Evolutionary conservation across 2,888 invertebrate species (phyloP).

Genomic region (Drosophila trichaetosa): DNA sequence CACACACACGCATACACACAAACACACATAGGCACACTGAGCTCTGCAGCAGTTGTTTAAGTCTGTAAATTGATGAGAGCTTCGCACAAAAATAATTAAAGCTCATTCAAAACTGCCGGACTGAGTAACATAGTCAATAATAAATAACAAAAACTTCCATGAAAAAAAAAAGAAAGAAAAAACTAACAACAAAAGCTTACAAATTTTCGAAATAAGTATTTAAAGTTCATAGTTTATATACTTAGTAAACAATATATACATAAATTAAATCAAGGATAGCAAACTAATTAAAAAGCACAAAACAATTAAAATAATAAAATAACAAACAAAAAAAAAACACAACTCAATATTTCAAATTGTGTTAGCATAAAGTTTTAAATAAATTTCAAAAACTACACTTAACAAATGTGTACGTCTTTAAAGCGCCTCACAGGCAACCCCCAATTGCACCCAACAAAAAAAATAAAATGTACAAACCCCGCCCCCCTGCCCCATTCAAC

Average conservation of each 20-base stretch:
- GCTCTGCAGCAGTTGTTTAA: slow-evolving; percentile 26
- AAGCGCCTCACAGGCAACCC: slow-evolving; percentile 24
- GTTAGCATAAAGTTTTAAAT: slow-evolving; percentile 56
- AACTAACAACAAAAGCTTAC: slow-evolving; percentile 45
- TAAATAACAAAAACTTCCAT: slow-evolving; percentile 31
- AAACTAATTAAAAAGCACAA: slow-evolving; percentile 41
- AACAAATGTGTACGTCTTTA: slow-evolving; percentile 39
- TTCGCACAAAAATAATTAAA: slow-evolving; percentile 24
- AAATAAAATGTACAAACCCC: neutral
- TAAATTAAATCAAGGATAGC: slow-evolving; percentile 41
- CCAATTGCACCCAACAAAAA: slow-evolving; percentile 8
- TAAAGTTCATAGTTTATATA: slow-evolving; percentile 60
- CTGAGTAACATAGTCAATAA: slow-evolving; percentile 58
- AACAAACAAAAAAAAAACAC: slow-evolving; percentile 12
- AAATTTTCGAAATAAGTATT: slow-evolving; percentile 55
- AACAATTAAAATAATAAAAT: slow-evolving; percentile 8
- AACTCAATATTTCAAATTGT: slow-evolving; percentile 45
- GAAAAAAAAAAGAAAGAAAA: neutral
- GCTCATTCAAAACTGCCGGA: slow-evolving; percentile 55
- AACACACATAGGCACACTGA: slow-evolving; percentile 3
- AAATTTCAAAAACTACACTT: slow-evolving; percentile 52
- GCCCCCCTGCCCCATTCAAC: neutral
- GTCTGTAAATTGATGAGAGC: slow-evolving; percentile 38
- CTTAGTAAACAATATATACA: slow-evolving; percentile 44
- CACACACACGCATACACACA: slow-evolving; percentile 1